Evolutionary conservation across 2,113 vertebrate genomes (phyloP).

Genomic region (Paedocypris sp.): DNA sequence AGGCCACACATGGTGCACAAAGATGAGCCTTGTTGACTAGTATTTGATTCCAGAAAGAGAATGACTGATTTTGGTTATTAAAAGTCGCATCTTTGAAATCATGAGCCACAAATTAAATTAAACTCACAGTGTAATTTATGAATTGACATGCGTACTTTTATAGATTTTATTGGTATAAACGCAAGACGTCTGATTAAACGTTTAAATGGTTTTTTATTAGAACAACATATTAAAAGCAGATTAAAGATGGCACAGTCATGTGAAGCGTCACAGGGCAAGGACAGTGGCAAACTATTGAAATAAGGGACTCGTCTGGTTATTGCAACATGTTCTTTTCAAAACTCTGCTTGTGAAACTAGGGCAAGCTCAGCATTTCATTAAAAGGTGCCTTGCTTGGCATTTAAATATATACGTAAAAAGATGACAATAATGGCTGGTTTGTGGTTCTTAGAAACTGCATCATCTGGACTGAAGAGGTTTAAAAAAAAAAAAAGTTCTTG

Average conservation of each 20-base stretch:
- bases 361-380: constrained; percentile 12
- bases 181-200: too few species aligned
- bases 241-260: neutral
- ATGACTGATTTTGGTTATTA: neutral
- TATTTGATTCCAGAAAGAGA: neutral
- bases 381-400: neutral
- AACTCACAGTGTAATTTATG: too few species aligned
- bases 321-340: constrained; percentile 9
- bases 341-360: constrained; percentile 34
- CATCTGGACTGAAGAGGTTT: too few species aligned
- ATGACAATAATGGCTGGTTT: too few species aligned
- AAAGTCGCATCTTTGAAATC: neutral
- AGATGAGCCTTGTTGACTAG: neutral
- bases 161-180: too few species aligned
- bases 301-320: constrained; percentile 28
- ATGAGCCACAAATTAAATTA: too few species aligned
- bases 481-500: too few species aligned
- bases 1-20: neutral
- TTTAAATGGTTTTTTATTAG: too few species aligned
- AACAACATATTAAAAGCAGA: neutral
- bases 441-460: too few species aligned
- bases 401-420: too few species aligned
- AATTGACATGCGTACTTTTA: too few species aligned
- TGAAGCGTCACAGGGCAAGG: neutral
- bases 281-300: constrained; percentile 12